These are phyloP conservation scores for Matsumurasca onukii DNA, from an alignment of 1,140 invertebrate species.

Conservation along the genomic window DNA sequence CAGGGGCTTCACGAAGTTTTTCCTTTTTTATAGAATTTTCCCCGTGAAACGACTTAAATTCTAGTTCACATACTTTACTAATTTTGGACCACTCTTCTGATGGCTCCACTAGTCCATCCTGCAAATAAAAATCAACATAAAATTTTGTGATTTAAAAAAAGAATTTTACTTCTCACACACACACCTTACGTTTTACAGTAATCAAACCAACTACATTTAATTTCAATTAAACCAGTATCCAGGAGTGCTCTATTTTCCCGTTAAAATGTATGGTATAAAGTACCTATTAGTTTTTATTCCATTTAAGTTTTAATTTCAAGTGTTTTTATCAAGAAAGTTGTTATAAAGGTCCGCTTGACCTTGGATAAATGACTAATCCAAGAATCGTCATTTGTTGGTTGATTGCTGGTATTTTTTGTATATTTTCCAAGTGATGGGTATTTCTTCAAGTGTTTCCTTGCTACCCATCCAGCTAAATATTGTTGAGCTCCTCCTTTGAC, in stretches of 20 bases:
- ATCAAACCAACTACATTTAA: too few species aligned
- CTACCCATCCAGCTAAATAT: constrained; percentile 27
- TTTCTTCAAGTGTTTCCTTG: constrained; percentile 26
- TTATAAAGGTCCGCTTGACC: background rate
- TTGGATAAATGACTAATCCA: constrained; percentile 4
- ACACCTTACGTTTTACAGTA: too few species aligned
- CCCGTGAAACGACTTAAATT: background rate
- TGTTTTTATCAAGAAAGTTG: background rate
- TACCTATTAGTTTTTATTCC: background rate
- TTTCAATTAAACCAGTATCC: too few species aligned
- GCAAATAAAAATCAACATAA: background rate
- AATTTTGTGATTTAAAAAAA: too few species aligned
- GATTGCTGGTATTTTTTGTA: background rate
- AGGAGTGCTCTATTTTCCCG: too few species aligned
- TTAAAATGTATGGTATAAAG: too few species aligned
- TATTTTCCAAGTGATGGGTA: constrained; percentile 13
- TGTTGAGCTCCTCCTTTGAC: constrained; percentile 20
- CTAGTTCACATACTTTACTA: constrained; percentile 1
- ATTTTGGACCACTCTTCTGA: background rate
- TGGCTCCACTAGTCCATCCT: constrained; percentile 7
- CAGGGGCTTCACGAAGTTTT: background rate
- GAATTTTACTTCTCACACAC: too few species aligned
- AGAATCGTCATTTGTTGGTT: background rate
- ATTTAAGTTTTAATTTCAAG: background rate
- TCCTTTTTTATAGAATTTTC: background rate